Percentiles rank a stretch among this genome's conserved stretches.
Conservation (phyloP, 2,797 vertebrate genomes). For the Spinibarbus caldwelli region DNA sequence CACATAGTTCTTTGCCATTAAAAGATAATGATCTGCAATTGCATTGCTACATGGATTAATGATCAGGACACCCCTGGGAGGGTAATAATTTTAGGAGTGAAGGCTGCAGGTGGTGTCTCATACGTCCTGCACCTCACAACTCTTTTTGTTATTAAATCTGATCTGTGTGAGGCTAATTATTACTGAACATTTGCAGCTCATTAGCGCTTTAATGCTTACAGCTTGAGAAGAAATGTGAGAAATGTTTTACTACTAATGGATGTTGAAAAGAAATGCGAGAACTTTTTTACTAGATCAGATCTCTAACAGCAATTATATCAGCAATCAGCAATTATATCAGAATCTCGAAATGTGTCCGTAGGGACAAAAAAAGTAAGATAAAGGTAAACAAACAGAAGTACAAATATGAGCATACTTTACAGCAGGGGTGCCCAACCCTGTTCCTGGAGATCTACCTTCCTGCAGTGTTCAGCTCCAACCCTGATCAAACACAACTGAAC, state of each 20-base stretch:
- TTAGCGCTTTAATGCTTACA: background rate
- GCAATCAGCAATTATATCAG: no score
- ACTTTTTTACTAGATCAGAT: background rate
- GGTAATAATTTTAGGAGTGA: background rate
- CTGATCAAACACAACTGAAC: no score
- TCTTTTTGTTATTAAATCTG: slow-evolving; percentile 3
- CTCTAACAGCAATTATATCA: background rate
- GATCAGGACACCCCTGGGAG: background rate
- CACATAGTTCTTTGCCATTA: slow-evolving; percentile 9
- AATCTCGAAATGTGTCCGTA: background rate
- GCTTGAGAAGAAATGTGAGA: background rate
- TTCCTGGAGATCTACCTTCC: no score
- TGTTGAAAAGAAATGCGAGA: background rate
- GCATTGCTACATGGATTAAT: slow-evolving; percentile 24
- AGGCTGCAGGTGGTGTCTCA: background rate
- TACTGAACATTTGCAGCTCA: background rate
- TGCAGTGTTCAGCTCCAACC: no score
- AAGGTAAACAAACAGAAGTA: background rate
- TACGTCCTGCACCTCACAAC: background rate
- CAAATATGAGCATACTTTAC: background rate
- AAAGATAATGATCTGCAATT: slow-evolving; percentile 13
- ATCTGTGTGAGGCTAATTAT: slow-evolving; percentile 1
- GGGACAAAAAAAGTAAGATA: no score
- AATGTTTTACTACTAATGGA: background rate
- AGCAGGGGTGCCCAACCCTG: no score